Evolutionary conservation across 2,113 vertebrate species (phyloP), one percentile per base, ranked within the genome.

Genomic region (Albula glossodonta): DNA sequence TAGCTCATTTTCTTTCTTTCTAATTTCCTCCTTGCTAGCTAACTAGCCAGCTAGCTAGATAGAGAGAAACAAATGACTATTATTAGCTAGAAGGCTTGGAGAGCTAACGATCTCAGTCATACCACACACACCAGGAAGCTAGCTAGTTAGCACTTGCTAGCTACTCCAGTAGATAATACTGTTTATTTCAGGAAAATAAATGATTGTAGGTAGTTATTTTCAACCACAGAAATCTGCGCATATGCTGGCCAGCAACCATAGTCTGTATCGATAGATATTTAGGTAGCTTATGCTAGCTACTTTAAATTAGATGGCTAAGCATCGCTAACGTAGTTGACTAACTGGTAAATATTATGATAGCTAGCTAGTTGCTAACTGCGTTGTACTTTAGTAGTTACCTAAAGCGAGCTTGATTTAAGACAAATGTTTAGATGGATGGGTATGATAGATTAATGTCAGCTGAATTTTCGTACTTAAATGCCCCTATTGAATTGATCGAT

Each of bases 11-110:
- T 57, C 52, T 83, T 83, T 83, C 56, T 31, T 84, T 25, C 70
- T 52, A 63, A 78, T 86, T 87, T 79, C 81, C 82, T 79, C 77
- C 82, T 79, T 84, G 78, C 7, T 78, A 82, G 80, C 70, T 84
- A 15, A 17, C 11, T 19, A 66, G 60, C 70, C 31, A 25, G 70
- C 70, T 74, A 7, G n/a, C 70, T 31, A 31, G 53, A 48, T 74
- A 74, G 53, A 51, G n/a, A 80, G 86, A 87, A 87, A 83, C 57
- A 86, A 78, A 78, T 78, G 74, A 79, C 77, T 84, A 78, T 86
- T 86, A 83, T 77, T 83, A 77, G 80, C 74, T 79, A 17, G 15
- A 48, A 25, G n/a, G 70, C 70, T 74, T 74, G 70, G 70, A 5
- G n/a, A 74, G 70, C 70, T 74, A 74, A 74, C 81, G 81, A 60